Evolutionary conservation across 2,888 invertebrate species (phyloP).

Genomic region (Dascillus cervinus): DNA sequence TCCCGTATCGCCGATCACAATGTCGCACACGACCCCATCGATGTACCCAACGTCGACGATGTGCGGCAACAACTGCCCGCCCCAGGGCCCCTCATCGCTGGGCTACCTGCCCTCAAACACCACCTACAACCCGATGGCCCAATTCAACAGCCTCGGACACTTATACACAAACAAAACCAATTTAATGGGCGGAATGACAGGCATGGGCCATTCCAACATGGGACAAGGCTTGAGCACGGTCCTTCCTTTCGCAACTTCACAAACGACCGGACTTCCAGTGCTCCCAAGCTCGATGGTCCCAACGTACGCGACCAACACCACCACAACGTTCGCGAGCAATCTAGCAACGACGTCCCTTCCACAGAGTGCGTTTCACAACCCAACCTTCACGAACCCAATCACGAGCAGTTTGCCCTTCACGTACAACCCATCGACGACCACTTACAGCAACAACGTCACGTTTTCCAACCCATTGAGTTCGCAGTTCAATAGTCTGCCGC

Average conservation of each 20-base stretch:
- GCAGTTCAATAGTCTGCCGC: slow-evolving; percentile 48
- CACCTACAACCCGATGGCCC: slow-evolving; percentile 25
- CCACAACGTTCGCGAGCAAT: slow-evolving; percentile 44
- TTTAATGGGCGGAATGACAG: slow-evolving; percentile 13
- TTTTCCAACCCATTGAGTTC: slow-evolving; percentile 59
- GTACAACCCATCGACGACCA: slow-evolving; percentile 34
- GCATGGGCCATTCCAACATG: slow-evolving; percentile 10
- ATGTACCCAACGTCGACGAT: slow-evolving; percentile 50
- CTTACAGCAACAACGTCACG: slow-evolving; percentile 45
- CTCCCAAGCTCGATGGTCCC: slow-evolving; percentile 42
- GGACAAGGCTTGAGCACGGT: slow-evolving; percentile 24
- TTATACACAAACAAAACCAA: slow-evolving; percentile 31
- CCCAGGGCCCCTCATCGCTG: slow-evolving; percentile 16
- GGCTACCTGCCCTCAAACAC: slow-evolving; percentile 25
- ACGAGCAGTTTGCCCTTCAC: slow-evolving; percentile 38
- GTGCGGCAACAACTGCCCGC: slow-evolving; percentile 37
- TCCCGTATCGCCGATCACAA: slow-evolving; percentile 44
- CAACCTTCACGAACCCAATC: slow-evolving; percentile 47
- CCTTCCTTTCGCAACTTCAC: slow-evolving; percentile 27
- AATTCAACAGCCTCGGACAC: slow-evolving; percentile 35
- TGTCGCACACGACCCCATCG: slow-evolving; percentile 43
- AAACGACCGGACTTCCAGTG: slow-evolving; percentile 20
- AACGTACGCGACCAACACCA: slow-evolving; percentile 45
- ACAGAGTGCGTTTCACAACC: slow-evolving; percentile 44
- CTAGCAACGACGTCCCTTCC: slow-evolving; percentile 42